Conservation (phyloP, 2,888 invertebrate genomes). For the Lasioglossum malachurum region DNA sequence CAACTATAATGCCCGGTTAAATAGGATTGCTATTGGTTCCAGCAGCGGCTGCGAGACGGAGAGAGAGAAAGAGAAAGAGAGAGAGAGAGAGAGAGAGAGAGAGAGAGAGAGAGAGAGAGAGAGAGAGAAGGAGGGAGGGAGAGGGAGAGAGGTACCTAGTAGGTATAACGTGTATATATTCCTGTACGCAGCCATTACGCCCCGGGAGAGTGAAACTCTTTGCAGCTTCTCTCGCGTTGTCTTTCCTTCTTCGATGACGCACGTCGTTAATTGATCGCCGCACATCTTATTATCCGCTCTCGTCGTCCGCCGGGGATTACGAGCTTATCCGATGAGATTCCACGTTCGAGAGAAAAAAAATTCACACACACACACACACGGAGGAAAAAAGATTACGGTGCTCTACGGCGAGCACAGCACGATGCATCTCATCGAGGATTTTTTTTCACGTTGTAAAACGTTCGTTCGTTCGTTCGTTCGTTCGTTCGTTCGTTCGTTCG, state of each 20-base stretch:
- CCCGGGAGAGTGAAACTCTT: neutral
- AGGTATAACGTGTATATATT: neutral
- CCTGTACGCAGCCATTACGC: neutral
- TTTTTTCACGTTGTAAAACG: neutral
- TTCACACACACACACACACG: neutral
- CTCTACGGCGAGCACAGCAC: neutral
- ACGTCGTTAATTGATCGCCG: neutral
- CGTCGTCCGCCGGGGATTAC: neutral
- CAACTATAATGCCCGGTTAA: slow-evolving; percentile 16
- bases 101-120: too few species aligned
- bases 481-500: neutral
- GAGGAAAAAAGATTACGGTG: neutral
- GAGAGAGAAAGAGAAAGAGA: neutral
- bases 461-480: neutral
- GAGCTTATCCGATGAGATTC: too few species aligned
- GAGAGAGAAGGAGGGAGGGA: neutral
- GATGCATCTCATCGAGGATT: slow-evolving; percentile 7
- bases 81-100: neutral
- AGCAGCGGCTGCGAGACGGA: neutral
- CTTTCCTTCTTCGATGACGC: neutral
- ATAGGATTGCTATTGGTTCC: slow-evolving; percentile 13
- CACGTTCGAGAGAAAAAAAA: neutral
- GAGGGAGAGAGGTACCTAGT: neutral
- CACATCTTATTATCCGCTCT: neutral
- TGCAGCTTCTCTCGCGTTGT: neutral